Conservation (phyloP, 2,797 vertebrate species). For the Setipinna tenuifilis region DNA sequence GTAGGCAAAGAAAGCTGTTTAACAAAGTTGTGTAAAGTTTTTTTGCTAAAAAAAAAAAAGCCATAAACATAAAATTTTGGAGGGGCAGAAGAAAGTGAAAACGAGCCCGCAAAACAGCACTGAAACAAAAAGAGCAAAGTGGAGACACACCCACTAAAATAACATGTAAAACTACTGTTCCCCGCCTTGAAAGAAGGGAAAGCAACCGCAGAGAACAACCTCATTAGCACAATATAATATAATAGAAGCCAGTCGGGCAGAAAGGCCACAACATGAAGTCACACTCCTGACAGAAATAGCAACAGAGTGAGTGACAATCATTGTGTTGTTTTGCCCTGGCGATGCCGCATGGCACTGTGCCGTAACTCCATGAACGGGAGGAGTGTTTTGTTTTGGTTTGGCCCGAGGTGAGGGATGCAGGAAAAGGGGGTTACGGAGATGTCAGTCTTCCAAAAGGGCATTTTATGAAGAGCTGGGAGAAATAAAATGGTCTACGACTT, state of each 20-base stretch:
- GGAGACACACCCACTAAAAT: conserved; percentile 37
- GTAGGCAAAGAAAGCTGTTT: not conserved
- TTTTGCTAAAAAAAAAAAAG: conserved; percentile 15
- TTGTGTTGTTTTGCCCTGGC: conserved; percentile 1
- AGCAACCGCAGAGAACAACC: conserved; percentile 33
- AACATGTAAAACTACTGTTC: conserved; percentile 39
- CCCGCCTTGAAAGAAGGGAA: not conserved
- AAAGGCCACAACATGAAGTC: conserved; percentile 46
- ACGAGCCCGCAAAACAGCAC: conserved; percentile 45
- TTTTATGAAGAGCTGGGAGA: conserved; percentile 17
- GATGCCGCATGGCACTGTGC: not conserved
- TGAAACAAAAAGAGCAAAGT: conserved; percentile 46
- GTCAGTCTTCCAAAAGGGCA: conserved; percentile 33
- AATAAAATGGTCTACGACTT: not conserved
- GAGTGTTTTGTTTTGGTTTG: conserved; percentile 40
- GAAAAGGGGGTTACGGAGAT: conserved; percentile 32
- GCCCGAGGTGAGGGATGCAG: not conserved
- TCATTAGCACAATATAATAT: conserved; percentile 28
- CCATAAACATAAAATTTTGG: conserved; percentile 7
- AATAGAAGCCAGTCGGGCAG: not conserved
- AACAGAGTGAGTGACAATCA: not conserved
- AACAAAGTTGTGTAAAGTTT: conserved; percentile 27
- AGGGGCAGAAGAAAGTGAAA: not conserved
- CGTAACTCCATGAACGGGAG: conserved; percentile 23
- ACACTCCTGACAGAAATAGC: conserved; percentile 19